Base-by-base conservation (phyloP, 1,140 invertebrate genomes). In the Colletes gigas region DNA sequence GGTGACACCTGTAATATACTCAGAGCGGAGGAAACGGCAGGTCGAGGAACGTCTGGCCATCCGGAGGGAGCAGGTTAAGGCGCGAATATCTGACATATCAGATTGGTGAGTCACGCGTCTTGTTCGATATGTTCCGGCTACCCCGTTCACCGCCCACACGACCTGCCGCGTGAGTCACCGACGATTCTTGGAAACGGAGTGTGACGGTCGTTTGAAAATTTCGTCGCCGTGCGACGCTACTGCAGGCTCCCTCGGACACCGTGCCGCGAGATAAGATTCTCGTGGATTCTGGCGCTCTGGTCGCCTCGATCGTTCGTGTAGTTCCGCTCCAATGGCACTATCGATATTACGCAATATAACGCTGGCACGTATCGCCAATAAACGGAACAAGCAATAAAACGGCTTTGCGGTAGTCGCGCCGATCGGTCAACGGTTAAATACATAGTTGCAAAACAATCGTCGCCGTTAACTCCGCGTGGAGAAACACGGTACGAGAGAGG, bases 51-150 rank as follows among this genome's bases (percentile, higher is more conserved):
- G 81, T 82, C 76, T 79, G 68, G 69, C 62, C 76, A 78, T 82
- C 80, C 81, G 59, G 50, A 81, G 66, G 79, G 63, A 59, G 72
- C 86, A 84, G 85, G 85, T 87, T 87, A 84, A 78, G 62, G 54
- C 71, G 60, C 74, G 82, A 82, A 87, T 88, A 84, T 84, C 83
- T 68, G 12, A 85, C 86, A 88, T 88, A 87, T 87, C 82, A 85
- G 85, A 80, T 88, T 80, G 86, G 63, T 88, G 87, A 88, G 86
- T 88, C 87, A 88, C 65, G 69, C 66, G 63, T 87, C 83, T 88
- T 73, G 86, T 83, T 81, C 76, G 87, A 88, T 88, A 83, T 81
- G 87, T 88, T 88, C 87, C 86, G 83, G 83, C 83, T 88, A 88
- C 87, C 80, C 86, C 78, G 75, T 88, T 88, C 81, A 72, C 78